Conservation (phyloP, 2,888 invertebrate genomes). For the Cryptus armator region DNA sequence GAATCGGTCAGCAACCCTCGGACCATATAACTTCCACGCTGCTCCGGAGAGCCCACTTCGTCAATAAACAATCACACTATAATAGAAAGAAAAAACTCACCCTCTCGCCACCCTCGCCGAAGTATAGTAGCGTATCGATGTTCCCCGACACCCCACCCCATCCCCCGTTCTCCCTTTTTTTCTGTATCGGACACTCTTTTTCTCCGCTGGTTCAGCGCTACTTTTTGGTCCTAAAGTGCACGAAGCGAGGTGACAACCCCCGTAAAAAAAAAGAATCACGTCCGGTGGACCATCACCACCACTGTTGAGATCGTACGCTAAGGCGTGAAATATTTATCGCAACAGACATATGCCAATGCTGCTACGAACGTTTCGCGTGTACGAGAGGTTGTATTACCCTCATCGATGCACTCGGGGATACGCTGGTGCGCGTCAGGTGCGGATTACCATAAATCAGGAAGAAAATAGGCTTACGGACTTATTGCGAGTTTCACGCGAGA, state of each 20-base stretch:
- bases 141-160: not conserved
- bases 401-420: conserved; percentile 29
- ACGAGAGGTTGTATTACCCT: conserved; percentile 33
- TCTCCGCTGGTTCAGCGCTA: conserved; percentile 20
- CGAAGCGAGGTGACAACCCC: conserved; percentile 19
- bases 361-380: conserved; percentile 17
- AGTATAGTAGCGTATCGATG: conserved; percentile 57
- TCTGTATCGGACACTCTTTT: conserved; percentile 30
- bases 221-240: conserved; percentile 46
- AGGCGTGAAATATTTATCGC: conserved; percentile 83
- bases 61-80: conserved; percentile 85
- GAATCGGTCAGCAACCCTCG: conserved; percentile 66
- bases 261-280: conserved; percentile 37
- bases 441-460: conserved; percentile 79
- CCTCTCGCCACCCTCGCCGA: conserved; percentile 48
- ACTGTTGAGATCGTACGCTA: conserved; percentile 69
- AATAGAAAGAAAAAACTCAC: conserved; percentile 80
- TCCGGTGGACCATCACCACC: conserved; percentile 52
- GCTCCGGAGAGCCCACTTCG: conserved; percentile 82
- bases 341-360: conserved; percentile 73
- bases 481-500: conserved; percentile 63
- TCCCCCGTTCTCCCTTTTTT: conserved; percentile 22
- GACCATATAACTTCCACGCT: conserved; percentile 23
- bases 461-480: conserved; percentile 78
- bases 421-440: conserved; percentile 55